Conservation (phyloP, 2,888 invertebrate species). For the Scaptomyza caliginosa region DNA sequence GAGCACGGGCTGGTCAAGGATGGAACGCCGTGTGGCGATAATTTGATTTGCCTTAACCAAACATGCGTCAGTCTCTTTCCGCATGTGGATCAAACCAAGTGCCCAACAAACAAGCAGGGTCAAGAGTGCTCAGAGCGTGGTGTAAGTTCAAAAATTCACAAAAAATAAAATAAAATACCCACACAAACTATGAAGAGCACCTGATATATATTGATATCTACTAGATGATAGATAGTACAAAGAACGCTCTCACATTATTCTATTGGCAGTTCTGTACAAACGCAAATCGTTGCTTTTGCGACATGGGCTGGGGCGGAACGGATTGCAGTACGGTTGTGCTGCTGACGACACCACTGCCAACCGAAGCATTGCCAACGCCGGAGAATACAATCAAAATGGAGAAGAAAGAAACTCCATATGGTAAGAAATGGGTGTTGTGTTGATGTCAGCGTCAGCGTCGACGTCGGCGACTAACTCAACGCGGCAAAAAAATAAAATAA, state of each 20-base stretch:
- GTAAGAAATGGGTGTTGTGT: slow-evolving; percentile 86
- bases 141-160: slow-evolving; percentile 87
- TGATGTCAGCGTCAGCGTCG: neutral
- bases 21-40: slow-evolving; percentile 96
- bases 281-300: slow-evolving; percentile 95
- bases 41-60: slow-evolving; percentile 97
- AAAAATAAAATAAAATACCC: too few relatives aligned
- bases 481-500: neutral
- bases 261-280: slow-evolving; percentile 93
- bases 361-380: slow-evolving; percentile 86
- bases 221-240: neutral
- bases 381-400: slow-evolving; percentile 88
- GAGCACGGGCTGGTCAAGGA: slow-evolving; percentile 95
- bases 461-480: neutral
- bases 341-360: slow-evolving; percentile 86
- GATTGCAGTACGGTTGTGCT: slow-evolving; percentile 93
- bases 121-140: slow-evolving; percentile 97
- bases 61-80: slow-evolving; percentile 94
- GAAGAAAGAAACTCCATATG: slow-evolving; percentile 96
- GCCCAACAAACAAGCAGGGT: slow-evolving; percentile 94
- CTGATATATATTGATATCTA: slow-evolving; percentile 1
- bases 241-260: slow-evolving; percentile 33
- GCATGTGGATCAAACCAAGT: slow-evolving; percentile 93
- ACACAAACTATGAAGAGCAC: neutral
- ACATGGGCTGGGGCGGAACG: slow-evolving; percentile 93